phyloP scores from a whole-genome alignment of 2,888 invertebrate species.

The Germaria angustata region DNA sequence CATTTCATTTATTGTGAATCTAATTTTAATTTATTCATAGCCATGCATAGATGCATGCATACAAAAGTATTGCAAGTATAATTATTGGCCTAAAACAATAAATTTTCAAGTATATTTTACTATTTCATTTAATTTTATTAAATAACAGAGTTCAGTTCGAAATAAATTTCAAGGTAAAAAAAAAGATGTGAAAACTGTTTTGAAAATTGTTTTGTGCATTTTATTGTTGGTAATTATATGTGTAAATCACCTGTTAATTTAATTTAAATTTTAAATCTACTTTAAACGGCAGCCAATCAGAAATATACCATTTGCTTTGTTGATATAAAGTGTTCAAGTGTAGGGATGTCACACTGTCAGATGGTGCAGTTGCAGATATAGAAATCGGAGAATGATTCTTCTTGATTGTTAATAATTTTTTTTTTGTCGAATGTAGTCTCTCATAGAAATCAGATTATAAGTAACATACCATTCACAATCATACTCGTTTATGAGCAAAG shows the following conservation, averaged over 20 bases:
- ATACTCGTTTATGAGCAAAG: no score
- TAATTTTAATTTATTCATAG: neutral
- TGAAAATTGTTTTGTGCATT: neutral
- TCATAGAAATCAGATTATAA: no score
- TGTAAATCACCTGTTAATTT: neutral
- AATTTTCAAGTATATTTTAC: neutral
- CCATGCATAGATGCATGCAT: neutral
- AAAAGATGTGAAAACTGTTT: neutral
- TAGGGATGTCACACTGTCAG: no score
- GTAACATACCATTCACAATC: no score
- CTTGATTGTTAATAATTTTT: no score
- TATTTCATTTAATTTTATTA: neutral
- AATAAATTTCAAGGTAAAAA: neutral
- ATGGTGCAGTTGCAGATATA: no score
- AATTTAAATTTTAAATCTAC: neutral
- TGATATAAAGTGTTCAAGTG: no score
- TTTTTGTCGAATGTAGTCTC: no score
- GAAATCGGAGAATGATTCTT: no score
- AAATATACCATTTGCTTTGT: no score
- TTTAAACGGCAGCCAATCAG: neutral
- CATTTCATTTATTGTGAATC: neutral
- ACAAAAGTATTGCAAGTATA: neutral
- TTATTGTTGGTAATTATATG: neutral
- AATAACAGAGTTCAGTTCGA: neutral
- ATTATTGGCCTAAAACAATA: slow-evolving; percentile 1